A percentile compares a stretch with the other conserved stretches of the same genome.
These are phyloP conservation scores for Gymnocypris eckloni DNA, from an alignment of 2,797 vertebrate species.

Conservation along the genomic window DNA sequence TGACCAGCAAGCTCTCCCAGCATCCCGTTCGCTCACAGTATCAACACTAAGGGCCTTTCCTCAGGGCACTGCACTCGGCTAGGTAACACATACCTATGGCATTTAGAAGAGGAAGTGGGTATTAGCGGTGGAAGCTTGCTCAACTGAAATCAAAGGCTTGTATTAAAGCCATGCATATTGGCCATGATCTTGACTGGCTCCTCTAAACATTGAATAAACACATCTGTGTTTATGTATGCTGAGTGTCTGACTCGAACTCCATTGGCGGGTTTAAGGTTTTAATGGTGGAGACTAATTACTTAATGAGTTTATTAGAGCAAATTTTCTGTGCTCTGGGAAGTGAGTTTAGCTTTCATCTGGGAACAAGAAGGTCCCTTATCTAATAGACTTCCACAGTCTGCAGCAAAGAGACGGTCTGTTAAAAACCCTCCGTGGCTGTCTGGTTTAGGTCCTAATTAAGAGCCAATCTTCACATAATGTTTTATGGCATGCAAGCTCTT, in stretches of 20 bases:
- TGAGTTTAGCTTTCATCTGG: constrained; percentile 66
- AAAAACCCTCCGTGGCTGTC: neutral
- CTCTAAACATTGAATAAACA: constrained; percentile 62
- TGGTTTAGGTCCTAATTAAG: neutral
- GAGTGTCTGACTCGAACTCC: constrained; percentile 61
- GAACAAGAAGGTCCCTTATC: constrained; percentile 70
- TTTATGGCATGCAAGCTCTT: constrained; percentile 77
- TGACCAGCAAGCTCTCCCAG: constrained; percentile 71
- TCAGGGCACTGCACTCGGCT: constrained; percentile 67
- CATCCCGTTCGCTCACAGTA: constrained; percentile 73
- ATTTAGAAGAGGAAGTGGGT: constrained; percentile 74
- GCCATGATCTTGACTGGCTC: constrained; percentile 37
- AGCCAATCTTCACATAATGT: constrained; percentile 43
- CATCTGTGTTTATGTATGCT: constrained; percentile 69
- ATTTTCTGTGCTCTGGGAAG: constrained; percentile 68
- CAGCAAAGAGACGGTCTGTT: constrained; percentile 30
- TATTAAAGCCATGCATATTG: constrained; percentile 21
- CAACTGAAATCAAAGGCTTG: constrained; percentile 43
- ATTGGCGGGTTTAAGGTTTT: constrained; percentile 69
- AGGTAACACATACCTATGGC: constrained; percentile 75
- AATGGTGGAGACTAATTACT: constrained; percentile 64
- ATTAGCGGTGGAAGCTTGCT: constrained; percentile 66
- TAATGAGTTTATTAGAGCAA: constrained; percentile 74
- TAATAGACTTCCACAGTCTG: constrained; percentile 53
- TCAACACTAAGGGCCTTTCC: constrained; percentile 73